phyloP scores from a whole-genome alignment of 2,113 vertebrate genomes.

The Microcebus griseorufus region DNA sequence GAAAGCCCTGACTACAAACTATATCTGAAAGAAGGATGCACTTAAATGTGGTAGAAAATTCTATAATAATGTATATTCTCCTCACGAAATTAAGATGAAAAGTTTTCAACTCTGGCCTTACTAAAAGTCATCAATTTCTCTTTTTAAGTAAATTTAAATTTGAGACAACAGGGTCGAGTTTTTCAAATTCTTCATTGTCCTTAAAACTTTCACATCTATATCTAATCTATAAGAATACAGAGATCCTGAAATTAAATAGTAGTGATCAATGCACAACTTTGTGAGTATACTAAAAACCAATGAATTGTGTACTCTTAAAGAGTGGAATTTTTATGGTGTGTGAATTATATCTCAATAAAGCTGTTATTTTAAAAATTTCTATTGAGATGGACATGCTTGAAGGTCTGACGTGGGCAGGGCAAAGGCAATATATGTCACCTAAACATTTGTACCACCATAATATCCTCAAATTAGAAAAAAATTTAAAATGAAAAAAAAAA shows the following conservation, averaged over 20 bases:
- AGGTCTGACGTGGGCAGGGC: too few relatives aligned
- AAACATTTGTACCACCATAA: too few relatives aligned
- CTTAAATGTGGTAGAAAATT: neutral
- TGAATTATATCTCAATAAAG: neutral
- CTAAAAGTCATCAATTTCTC: neutral
- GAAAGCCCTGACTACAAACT: neutral
- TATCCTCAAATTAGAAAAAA: too few relatives aligned
- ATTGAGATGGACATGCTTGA: neutral
- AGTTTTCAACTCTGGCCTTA: neutral
- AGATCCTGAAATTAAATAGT: neutral
- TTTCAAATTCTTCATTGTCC: neutral
- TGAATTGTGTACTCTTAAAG: neutral
- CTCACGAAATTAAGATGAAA: neutral
- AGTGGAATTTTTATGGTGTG: neutral
- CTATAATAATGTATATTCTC: neutral
- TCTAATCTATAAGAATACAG: neutral
- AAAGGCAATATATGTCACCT: too few relatives aligned
- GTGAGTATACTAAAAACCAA: neutral
- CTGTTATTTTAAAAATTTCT: neutral
- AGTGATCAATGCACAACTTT: neutral
- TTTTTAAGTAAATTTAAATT: slow-evolving; percentile 6
- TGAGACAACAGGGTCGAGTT: neutral
- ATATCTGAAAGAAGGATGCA: neutral
- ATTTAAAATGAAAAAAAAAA: too few relatives aligned
- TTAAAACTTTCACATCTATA: neutral